Evolutionary conservation across 2,888 invertebrate genomes (phyloP), one percentile per base, ranked within the genome.

Genomic region (Agonopterix alstromeriana): DNA sequence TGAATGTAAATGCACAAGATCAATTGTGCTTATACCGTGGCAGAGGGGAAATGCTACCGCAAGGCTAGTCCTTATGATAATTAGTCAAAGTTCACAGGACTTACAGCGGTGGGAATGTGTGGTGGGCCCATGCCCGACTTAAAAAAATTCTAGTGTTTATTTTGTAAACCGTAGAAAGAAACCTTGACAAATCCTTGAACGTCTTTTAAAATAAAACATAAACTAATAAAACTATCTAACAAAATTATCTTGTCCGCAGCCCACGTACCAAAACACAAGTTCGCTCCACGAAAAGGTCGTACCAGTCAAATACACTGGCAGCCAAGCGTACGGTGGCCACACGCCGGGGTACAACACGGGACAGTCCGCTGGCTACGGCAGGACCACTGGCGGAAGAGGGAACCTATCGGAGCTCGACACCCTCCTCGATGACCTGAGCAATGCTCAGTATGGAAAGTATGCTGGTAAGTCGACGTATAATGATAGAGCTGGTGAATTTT

Each of bases 401-500:
- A 96, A 97, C 80, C 90, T 98, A 43, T 95, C 96, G 0, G 98
- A 98, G 79, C 81, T 98, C 73, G 98, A 98, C 79, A 95, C 94
- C 10, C 90, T 98, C 47, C 90, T 98, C 49, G 95, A 97, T 72
- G 98, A 98, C 77, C 90, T 98, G 61, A 97, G 97, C 88, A 94
- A 93, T 73, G 94, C 94, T 0, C 90, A 88, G 50, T 86, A 88
- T 48, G 85, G 83, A 2, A 81, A 81, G 57, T 90, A 85, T 51
- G 74, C 66, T 1, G 83, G 86, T 47, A 85, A 82, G 55, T 63
- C 62, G 27, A 53, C 70, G 1, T 78, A 70, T 46, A 70, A 63
- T 48, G 87, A 87, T 36, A 73, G 74, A 53, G 77, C 62, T 56
- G 82, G 87, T 87, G 41, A 78, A 82, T 70, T 35, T 17, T 17